Conservation (phyloP, 2,888 invertebrate genomes). For the Cataglyphis livida region DNA sequence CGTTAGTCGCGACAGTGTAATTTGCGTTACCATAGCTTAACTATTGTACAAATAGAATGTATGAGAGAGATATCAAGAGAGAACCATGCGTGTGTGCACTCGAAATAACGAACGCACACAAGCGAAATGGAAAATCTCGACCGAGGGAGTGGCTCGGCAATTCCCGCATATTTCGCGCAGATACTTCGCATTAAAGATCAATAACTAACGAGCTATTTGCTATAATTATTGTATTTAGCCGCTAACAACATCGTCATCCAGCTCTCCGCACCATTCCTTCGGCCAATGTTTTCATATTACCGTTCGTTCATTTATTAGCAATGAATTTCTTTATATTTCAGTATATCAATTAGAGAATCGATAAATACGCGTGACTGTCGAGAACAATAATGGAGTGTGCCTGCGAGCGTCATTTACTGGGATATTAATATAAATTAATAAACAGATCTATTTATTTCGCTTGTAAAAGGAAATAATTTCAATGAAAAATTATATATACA, state of each 20-base stretch:
- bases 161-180: conserved; percentile 24
- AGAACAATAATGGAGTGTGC: conserved; percentile 11
- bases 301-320: conserved; percentile 30
- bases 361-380: conserved; percentile 13
- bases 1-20: conserved; percentile 53
- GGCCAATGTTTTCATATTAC: neutral
- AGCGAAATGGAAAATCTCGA: conserved; percentile 35
- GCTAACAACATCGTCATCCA: conserved; percentile 1
- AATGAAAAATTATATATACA: neutral
- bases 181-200: conserved; percentile 44
- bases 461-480: neutral
- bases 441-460: conserved; percentile 4
- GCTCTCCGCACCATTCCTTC: conserved; percentile 11
- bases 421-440: neutral
- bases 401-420: neutral
- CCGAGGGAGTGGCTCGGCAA: neutral
- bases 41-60: conserved; percentile 56
- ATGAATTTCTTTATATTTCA: conserved; percentile 46
- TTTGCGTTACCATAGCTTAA: conserved; percentile 58
- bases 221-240: conserved; percentile 39
- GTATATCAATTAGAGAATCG: conserved; percentile 18
- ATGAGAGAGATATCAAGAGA: conserved; percentile 21
- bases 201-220: conserved; percentile 46
- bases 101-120: conserved; percentile 16
- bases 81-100: conserved; percentile 5